phyloP scores from a whole-genome alignment of 1,140 invertebrate species.

The Musca domestica region DNA sequence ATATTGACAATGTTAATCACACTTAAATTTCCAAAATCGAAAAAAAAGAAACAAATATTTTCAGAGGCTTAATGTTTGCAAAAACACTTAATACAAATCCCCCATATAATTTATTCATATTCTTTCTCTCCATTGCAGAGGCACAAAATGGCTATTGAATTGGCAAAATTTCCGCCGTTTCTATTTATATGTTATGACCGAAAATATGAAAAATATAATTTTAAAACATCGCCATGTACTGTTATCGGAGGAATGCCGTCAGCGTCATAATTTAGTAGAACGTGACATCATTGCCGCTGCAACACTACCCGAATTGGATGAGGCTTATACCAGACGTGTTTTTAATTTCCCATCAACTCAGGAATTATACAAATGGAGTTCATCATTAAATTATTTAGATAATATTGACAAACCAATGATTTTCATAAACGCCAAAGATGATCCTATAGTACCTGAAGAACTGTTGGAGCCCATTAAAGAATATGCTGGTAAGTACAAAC shows the following conservation, averaged over 20 bases:
- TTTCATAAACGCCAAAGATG: constrained; percentile 84
- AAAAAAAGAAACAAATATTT: too few species aligned
- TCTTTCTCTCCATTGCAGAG: constrained; percentile 57
- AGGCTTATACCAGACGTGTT: constrained; percentile 79
- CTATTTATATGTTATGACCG: constrained; percentile 90
- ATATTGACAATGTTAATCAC: too few species aligned
- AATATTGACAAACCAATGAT: constrained; percentile 81
- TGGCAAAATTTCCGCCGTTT: constrained; percentile 85
- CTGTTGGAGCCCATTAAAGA: constrained; percentile 70
- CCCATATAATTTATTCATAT: background rate
- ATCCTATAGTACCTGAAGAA: constrained; percentile 79
- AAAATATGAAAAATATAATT: constrained; percentile 84
- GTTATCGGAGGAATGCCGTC: constrained; percentile 72
- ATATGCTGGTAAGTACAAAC: constrained; percentile 65
- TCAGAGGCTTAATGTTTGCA: too few species aligned
- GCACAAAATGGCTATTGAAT: constrained; percentile 73
- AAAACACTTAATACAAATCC: too few species aligned
- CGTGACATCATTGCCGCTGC: constrained; percentile 79
- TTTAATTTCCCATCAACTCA: constrained; percentile 73
- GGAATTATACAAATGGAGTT: constrained; percentile 81
- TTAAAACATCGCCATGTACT: constrained; percentile 74
- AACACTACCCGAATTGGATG: constrained; percentile 82
- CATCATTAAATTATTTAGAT: constrained; percentile 72
- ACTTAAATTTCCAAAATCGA: too few species aligned
- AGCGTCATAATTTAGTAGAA: constrained; percentile 68